phyloP scores from a whole-genome alignment of 2,797 vertebrate species.

The Muraenolepis orangiensis region DNA sequence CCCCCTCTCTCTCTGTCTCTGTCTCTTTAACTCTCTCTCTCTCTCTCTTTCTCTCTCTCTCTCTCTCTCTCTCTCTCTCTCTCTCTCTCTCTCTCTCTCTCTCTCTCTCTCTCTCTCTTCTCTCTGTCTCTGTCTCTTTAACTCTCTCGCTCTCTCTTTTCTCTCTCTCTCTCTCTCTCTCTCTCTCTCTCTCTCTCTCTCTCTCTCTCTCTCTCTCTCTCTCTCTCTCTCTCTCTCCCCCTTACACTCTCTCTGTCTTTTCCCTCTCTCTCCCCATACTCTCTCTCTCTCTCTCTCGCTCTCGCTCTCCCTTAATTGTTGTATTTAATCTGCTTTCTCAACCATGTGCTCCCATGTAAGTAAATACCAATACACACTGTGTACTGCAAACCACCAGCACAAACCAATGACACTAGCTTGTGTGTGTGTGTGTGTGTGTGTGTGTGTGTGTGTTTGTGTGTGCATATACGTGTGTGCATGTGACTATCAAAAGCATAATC shows the following conservation, averaged over 20 bases:
- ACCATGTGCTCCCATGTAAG: constrained; percentile 20
- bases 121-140: no score
- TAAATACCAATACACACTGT: constrained; percentile 16
- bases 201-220: constrained; percentile 1
- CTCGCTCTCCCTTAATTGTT: constrained; percentile 49
- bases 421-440: constrained; percentile 7
- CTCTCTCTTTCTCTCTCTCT: constrained; percentile 38
- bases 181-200: not conserved
- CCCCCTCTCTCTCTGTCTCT: not conserved
- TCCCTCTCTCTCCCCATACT: constrained; percentile 40
- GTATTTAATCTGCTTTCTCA: constrained; percentile 56
- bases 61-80: constrained; percentile 7
- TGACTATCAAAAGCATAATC: not conserved
- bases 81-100: constrained; percentile 12
- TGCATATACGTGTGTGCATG: not conserved
- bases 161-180: constrained; percentile 14
- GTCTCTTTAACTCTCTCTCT: constrained; percentile 13
- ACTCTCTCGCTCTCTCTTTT: not conserved
- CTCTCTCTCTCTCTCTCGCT: not conserved
- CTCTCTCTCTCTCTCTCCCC: constrained; percentile 7
- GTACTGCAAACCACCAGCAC: not conserved
- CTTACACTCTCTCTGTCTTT: constrained; percentile 4
- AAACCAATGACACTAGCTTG: not conserved
- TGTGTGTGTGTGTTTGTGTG: constrained; percentile 4
- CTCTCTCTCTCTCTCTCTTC: not conserved